Evolutionary conservation across 2,888 invertebrate species (phyloP).

Genomic region (Priocnemis perturbator): DNA sequence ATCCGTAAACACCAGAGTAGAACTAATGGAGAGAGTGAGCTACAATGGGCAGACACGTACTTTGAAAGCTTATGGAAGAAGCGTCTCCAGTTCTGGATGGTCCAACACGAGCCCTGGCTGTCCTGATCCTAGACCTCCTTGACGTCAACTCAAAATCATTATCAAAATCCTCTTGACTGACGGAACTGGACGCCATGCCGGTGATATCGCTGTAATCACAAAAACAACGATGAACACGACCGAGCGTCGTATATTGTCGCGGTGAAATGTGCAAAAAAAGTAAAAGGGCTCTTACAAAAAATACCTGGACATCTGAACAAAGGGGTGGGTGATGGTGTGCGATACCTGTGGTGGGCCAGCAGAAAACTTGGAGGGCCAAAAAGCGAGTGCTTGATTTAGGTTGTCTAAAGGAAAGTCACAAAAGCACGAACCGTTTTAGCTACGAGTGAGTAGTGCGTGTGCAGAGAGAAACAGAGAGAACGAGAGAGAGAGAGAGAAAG

Average conservation of each 20-base stretch:
- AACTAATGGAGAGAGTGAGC: neutral
- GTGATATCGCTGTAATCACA: constrained; percentile 62
- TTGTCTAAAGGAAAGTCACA: constrained; percentile 44
- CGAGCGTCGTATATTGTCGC: neutral
- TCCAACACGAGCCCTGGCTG: constrained; percentile 75
- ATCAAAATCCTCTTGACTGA: constrained; percentile 79
- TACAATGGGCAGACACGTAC: constrained; percentile 34
- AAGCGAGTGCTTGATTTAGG: constrained; percentile 36
- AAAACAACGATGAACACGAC: constrained; percentile 4
- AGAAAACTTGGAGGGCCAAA: constrained; percentile 39
- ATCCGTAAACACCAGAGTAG: neutral
- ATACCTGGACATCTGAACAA: constrained; percentile 70
- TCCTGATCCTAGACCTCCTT: constrained; percentile 77
- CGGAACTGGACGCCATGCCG: constrained; percentile 79
- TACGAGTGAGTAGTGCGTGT: constrained; percentile 38
- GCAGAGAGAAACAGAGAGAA: constrained; percentile 24
- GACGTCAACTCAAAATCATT: constrained; percentile 78
- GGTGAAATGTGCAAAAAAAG: constrained; percentile 37
- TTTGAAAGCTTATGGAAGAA: constrained; percentile 64
- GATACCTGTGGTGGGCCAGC: constrained; percentile 53
- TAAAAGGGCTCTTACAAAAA: constrained; percentile 66
- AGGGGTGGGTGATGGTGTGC: constrained; percentile 57
- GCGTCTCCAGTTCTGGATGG: constrained; percentile 60
- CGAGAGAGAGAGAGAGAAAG: constrained; percentile 19
- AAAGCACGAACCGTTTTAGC: constrained; percentile 38